Evolutionary conservation across 64 coral and sea anemone species (phyloP).

Genomic region (Cladopsammia gracilis): DNA sequence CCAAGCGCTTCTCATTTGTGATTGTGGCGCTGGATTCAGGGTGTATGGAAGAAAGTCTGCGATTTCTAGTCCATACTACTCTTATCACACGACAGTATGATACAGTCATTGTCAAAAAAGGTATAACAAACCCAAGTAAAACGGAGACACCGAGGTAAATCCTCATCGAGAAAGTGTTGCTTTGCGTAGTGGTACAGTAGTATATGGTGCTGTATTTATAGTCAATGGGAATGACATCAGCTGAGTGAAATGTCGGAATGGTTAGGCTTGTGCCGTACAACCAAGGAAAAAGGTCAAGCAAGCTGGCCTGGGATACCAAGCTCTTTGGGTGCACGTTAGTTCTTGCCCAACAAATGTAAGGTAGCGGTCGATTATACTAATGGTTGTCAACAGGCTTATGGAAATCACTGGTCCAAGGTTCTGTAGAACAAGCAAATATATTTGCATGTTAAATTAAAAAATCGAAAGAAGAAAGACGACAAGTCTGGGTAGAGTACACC

Average conservation of each 20-base stretch:
- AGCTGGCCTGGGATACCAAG: too few relatives aligned
- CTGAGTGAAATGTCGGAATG: constrained; percentile 68
- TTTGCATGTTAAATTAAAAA: too few relatives aligned
- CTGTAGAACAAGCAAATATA: too few relatives aligned
- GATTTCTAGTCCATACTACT: constrained; percentile 48
- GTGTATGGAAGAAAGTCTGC: constrained; percentile 14
- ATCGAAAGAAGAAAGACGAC: too few relatives aligned
- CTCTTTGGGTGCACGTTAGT: too few relatives aligned
- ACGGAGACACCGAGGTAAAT: constrained; percentile 42
- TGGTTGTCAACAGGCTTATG: too few relatives aligned
- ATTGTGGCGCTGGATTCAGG: neutral
- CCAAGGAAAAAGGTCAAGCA: constrained; percentile 19
- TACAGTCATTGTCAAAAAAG: constrained; percentile 67
- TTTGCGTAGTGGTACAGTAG: constrained; percentile 75
- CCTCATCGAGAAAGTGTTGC: constrained; percentile 26
- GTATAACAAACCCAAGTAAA: constrained; percentile 67
- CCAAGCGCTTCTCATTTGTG: neutral
- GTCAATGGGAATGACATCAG: constrained; percentile 49
- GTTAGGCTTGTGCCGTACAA: constrained; percentile 29
- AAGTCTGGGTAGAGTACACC: too few relatives aligned
- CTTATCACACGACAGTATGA: constrained; percentile 54
- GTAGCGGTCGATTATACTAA: too few relatives aligned
- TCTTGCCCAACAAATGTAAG: too few relatives aligned
- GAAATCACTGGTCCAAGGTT: too few relatives aligned
- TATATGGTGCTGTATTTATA: constrained; percentile 27